Evolutionary conservation across 1,140 invertebrate genomes (phyloP).

Genomic region (Chrysopa pallens): DNA sequence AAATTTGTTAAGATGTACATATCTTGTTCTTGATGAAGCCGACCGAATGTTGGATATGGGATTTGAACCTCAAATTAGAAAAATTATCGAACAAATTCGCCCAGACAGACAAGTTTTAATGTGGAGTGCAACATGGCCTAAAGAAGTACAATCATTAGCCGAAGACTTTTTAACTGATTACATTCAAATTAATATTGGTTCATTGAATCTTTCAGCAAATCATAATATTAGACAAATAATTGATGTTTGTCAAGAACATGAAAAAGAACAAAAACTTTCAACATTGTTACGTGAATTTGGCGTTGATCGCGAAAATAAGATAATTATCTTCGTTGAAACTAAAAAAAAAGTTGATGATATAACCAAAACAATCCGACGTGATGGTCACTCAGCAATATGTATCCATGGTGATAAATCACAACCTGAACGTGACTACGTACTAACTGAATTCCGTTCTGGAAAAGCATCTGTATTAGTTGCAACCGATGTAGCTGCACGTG

Average conservation of each 20-base stretch:
- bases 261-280: constrained; percentile 69
- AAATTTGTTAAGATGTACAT: constrained; percentile 80
- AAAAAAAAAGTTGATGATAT: constrained; percentile 97
- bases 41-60: constrained; percentile 89
- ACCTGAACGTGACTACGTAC: constrained; percentile 83
- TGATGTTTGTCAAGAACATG: constrained; percentile 81
- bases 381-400: constrained; percentile 69
- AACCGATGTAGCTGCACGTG: constrained; percentile 96
- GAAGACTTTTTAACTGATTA: constrained; percentile 90
- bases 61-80: constrained; percentile 97
- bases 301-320: constrained; percentile 77
- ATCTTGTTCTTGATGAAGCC: constrained; percentile 92
- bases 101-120: constrained; percentile 91
- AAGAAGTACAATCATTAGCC: constrained; percentile 85
- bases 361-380: constrained; percentile 70
- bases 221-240: constrained; percentile 96
- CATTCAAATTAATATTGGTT: constrained; percentile 80
- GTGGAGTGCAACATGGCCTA: constrained; percentile 99
- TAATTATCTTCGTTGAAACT: constrained; percentile 95
- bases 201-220: constrained; percentile 82
- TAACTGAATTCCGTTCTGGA: constrained; percentile 82
- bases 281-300: constrained; percentile 71
- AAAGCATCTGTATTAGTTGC: constrained; percentile 91
- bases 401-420: constrained; percentile 99
- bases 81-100: constrained; percentile 91